These are phyloP conservation scores for Alethe castanea DNA, from an alignment of 2,113 vertebrate genomes.

Conservation along the genomic window DNA sequence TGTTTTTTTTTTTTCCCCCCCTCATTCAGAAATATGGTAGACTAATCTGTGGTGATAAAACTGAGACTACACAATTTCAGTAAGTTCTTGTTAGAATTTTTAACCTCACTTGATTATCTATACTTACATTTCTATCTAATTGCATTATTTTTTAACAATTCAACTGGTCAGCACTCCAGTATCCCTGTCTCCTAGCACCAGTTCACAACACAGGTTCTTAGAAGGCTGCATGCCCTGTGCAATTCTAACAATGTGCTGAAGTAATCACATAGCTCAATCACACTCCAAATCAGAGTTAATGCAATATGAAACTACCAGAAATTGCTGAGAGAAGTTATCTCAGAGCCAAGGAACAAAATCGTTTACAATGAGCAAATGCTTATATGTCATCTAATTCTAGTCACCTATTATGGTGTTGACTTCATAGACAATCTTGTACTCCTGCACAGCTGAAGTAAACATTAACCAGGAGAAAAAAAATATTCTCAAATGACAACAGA, in stretches of 20 bases:
- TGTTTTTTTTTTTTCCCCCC: not conserved
- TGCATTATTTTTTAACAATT: not conserved
- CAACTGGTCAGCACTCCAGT: not conserved
- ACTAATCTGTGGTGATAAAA: rapidly evolving
- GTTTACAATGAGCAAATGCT: not conserved
- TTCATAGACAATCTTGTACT: not conserved
- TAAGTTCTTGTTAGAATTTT: not conserved
- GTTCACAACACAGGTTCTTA: not conserved
- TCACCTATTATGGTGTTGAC: not conserved
- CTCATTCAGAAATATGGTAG: not conserved
- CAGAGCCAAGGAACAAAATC: not conserved
- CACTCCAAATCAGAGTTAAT: not conserved
- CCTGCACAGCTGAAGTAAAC: not conserved
- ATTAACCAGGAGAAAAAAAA: not conserved
- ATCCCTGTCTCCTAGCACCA: not conserved
- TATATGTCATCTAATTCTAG: not conserved
- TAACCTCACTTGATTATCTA: not conserved
- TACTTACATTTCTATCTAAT: not conserved
- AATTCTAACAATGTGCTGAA: not conserved
- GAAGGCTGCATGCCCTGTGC: not conserved
- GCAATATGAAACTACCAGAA: not conserved
- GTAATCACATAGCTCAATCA: not conserved
- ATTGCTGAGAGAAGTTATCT: not conserved
- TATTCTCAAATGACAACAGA: not conserved
- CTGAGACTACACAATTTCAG: not conserved